These are phyloP conservation scores for Sipha flava DNA, from an alignment of 1,140 invertebrate species.

Conservation along the genomic window DNA sequence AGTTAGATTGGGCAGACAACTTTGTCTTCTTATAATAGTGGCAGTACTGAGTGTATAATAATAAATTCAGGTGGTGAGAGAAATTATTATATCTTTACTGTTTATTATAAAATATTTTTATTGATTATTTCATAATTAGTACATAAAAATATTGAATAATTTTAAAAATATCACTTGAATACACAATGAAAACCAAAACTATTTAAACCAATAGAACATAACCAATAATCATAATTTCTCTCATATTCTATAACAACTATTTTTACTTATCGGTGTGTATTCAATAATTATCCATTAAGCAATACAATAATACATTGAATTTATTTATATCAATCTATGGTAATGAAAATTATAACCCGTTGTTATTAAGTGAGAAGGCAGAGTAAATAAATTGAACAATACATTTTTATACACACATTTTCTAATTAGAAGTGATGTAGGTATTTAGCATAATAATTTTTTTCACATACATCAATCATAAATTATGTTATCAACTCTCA, in stretches of 20 bases:
- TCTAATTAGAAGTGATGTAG: neutral
- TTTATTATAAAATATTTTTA: neutral
- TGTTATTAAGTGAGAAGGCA: neutral
- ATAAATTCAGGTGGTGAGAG: neutral
- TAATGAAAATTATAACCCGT: neutral
- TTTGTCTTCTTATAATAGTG: constrained; percentile 4
- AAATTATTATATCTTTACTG: neutral
- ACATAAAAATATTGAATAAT: neutral
- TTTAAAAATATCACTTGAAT: neutral
- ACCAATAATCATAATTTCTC: neutral
- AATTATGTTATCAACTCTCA: neutral
- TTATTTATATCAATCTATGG: neutral
- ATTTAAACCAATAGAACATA: neutral
- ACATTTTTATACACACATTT: neutral
- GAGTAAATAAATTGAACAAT: neutral
- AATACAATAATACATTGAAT: neutral
- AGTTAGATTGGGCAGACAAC: neutral
- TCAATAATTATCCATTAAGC: neutral
- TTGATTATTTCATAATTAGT: neutral
- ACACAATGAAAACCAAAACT: neutral
- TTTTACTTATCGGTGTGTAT: neutral
- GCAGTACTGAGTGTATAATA: constrained; percentile 11
- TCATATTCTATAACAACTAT: neutral
- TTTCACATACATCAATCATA: neutral
- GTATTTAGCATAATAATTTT: neutral